Evolutionary conservation across 1,140 invertebrate species (phyloP), one percentile per base, ranked within the genome.

Genomic region (Drosophila nebulosa): DNA sequence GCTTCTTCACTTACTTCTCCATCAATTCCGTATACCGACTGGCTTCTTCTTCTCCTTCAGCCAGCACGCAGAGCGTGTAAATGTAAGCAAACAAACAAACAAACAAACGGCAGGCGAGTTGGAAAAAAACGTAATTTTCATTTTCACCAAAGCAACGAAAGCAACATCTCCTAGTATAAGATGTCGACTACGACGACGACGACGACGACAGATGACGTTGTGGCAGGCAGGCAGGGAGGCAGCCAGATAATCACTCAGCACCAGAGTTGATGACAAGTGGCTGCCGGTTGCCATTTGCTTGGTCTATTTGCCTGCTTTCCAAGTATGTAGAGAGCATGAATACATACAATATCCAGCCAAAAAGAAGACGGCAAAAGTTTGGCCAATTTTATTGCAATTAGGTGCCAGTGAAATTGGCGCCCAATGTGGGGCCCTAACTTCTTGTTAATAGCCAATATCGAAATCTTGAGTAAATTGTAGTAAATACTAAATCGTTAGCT

Each of bases 181-280:
- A 58, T 30, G 27, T 30, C 10, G 27, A 30, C 27, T n/a, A n/a
- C 36, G 27, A 60, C 18, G 59, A 57, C 56, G 26, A 55, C 7
- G 32, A 46, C 26, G 26, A 35, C 21, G 58, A 51, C 58, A 56
- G 64, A 53, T 32, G 32, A 58, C 56, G 9, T n/a, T 35, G 56
- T 78, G 75, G 64, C 64, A 68, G 61, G 55, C 80, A 74, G 30
- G 6, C 27, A 9, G 30, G 6, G 6, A 9, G 27, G 30, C 30
- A 32, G 63, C 59, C 72, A 69, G 80, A 84, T 84, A 84, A 85
- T 85, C 80, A 85, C 77, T 85, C 80, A 85, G 74, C 62, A 59
- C 56, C 59, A 59, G 56, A 64, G 69, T 65, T 65, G 78, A 83
- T 80, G 79, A 78, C 79, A 83, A 83, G 74, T 65, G 66, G 61